A percentile compares a stretch with the other conserved stretches of the same genome.
Conservation (phyloP, 2,888 invertebrate genomes). For the Erpobdella octoculata region DNA sequence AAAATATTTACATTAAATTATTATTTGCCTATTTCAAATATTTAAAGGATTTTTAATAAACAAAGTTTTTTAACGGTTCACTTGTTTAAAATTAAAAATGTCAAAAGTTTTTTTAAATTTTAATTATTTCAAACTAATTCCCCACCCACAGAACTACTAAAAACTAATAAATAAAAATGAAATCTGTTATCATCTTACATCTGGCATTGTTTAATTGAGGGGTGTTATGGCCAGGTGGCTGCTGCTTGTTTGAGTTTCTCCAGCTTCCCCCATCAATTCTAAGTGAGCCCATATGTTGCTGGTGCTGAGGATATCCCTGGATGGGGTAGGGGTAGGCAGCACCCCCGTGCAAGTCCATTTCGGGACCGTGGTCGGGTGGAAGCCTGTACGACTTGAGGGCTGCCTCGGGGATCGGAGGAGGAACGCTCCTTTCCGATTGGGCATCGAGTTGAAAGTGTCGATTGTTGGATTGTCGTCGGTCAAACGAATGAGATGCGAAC, state of each 20-base stretch:
- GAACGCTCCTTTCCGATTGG: conserved; percentile 14
- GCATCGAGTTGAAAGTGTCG: conserved; percentile 13
- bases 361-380: background rate
- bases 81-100: no score
- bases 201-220: no score
- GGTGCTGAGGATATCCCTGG: conserved; percentile 16
- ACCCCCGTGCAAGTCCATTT: background rate
- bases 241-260: background rate
- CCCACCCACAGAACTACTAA: no score
- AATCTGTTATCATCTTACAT: no score
- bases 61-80: no score
- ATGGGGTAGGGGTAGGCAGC: background rate
- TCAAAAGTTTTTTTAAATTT: background rate
- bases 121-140: no score
- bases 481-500: conserved; percentile 10
- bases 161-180: no score
- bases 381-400: conserved; percentile 18
- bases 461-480: conserved; percentile 4
- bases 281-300: conserved; percentile 19
- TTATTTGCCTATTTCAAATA: no score
- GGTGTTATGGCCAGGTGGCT: no score
- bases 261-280: background rate
- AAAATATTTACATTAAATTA: no score
- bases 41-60: no score
- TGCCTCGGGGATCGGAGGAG: conserved; percentile 6